Conservation (phyloP, 2,797 vertebrate species). For the Pseudochaenichthys georgianus region DNA sequence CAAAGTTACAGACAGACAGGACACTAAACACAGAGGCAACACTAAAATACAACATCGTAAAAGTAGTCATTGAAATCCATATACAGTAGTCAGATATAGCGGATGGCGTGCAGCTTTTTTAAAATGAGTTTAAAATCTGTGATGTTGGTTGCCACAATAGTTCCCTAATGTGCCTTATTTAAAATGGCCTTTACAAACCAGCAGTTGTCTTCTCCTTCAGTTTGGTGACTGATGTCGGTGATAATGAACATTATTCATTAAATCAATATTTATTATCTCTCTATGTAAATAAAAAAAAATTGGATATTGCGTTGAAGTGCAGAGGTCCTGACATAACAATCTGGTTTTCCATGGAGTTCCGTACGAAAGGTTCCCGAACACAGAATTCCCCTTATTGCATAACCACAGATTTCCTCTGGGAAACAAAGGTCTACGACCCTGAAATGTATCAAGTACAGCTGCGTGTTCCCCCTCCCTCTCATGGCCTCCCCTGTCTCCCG, state of each 20-base stretch:
- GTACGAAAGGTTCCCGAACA: slow-evolving; percentile 70
- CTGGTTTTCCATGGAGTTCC: slow-evolving; percentile 60
- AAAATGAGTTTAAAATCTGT: too few species aligned
- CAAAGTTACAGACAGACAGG: too few species aligned
- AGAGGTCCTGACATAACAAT: slow-evolving; percentile 40
- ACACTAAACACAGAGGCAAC: too few species aligned
- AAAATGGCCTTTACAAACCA: background rate
- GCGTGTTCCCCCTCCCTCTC: slow-evolving; percentile 29
- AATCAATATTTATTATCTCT: slow-evolving; percentile 22
- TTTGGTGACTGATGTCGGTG: background rate
- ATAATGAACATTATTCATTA: slow-evolving; percentile 24
- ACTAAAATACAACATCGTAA: too few species aligned
- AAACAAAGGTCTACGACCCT: slow-evolving; percentile 70
- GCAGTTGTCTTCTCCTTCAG: background rate
- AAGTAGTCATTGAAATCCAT: too few species aligned
- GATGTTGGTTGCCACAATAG: background rate
- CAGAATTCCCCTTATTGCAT: slow-evolving; percentile 72
- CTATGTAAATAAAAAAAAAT: slow-evolving; percentile 29
- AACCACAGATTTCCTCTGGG: slow-evolving; percentile 66
- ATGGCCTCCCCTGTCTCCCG: slow-evolving; percentile 41
- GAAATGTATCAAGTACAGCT: slow-evolving; percentile 77
- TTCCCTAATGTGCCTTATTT: slow-evolving; percentile 1
- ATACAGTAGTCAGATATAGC: too few species aligned
- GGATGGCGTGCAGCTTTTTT: too few species aligned
- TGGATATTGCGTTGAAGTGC: slow-evolving; percentile 23